These are phyloP conservation scores for Neopipo cinnamomea DNA, from an alignment of 2,113 vertebrate species.

Conservation along the genomic window DNA sequence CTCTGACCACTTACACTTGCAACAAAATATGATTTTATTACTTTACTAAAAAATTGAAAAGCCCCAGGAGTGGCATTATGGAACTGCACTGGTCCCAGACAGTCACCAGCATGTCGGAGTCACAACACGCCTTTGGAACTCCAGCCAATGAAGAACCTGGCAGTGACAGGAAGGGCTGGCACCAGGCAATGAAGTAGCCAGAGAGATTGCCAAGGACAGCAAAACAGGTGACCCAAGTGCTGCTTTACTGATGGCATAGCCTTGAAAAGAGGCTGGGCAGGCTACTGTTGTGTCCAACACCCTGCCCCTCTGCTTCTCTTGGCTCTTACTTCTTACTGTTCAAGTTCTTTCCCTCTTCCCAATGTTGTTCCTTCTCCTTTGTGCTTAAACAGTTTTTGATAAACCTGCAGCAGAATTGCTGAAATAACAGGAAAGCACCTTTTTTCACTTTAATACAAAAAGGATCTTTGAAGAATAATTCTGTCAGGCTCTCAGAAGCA, in stretches of 20 bases:
- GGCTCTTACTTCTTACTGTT: background rate
- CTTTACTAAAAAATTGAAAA: background rate
- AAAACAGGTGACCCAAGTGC: background rate
- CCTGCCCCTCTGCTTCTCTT: background rate
- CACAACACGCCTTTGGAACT: background rate
- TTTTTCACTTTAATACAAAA: background rate
- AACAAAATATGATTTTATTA: background rate
- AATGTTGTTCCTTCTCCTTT: background rate
- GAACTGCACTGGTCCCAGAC: background rate
- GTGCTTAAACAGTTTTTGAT: background rate
- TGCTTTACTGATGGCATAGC: background rate
- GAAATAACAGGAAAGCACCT: background rate
- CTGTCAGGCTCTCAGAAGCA: background rate
- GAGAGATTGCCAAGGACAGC: background rate
- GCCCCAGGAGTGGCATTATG: background rate
- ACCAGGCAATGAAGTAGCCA: background rate
- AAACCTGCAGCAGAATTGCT: background rate
- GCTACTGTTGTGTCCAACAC: background rate
- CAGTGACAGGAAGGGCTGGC: background rate
- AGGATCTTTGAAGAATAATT: constrained; percentile 38
- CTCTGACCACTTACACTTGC: background rate
- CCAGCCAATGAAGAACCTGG: background rate
- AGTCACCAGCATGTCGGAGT: background rate
- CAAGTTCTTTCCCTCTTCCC: background rate
- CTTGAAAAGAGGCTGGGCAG: background rate